These are phyloP conservation scores for Bufo bufo DNA, from an alignment of 2,113 vertebrate genomes.

Conservation along the genomic window DNA sequence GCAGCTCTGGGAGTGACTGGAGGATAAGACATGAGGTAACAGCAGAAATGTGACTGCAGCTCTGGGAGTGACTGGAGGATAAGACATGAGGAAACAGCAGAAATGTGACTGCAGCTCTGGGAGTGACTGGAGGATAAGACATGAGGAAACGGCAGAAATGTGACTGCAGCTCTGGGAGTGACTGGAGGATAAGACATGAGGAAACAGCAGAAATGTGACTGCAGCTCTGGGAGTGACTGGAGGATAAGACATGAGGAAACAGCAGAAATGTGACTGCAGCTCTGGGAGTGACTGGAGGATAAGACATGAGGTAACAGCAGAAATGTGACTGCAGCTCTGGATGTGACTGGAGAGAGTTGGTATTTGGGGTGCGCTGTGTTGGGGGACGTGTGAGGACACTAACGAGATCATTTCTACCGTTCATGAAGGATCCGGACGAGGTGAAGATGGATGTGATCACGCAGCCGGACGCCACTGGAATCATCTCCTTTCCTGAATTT, in stretches of 20 bases:
- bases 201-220: not conserved
- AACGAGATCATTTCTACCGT: not conserved
- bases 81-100: not conserved
- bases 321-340: too few species aligned
- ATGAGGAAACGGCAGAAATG: too few species aligned
- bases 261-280: too few species aligned
- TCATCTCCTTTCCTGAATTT: conserved; percentile 88
- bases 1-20: not conserved
- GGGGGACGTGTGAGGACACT: too few species aligned
- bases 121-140: too few species aligned
- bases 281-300: too few species aligned
- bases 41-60: not conserved
- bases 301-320: too few species aligned
- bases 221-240: not conserved
- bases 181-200: not conserved
- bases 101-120: not conserved
- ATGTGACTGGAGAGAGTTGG: too few species aligned
- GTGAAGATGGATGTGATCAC: conserved; percentile 80
- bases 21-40: too few species aligned
- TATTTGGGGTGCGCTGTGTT: too few species aligned
- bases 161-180: not conserved
- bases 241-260: too few species aligned
- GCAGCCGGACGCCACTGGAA: conserved; percentile 82
- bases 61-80: not conserved
- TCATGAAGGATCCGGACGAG: conserved; percentile 82